Percentiles rank a stretch among this genome's conserved stretches.
These are phyloP conservation scores for Cheilosia scutellata DNA, from an alignment of 2,888 invertebrate genomes.

Conservation along the genomic window DNA sequence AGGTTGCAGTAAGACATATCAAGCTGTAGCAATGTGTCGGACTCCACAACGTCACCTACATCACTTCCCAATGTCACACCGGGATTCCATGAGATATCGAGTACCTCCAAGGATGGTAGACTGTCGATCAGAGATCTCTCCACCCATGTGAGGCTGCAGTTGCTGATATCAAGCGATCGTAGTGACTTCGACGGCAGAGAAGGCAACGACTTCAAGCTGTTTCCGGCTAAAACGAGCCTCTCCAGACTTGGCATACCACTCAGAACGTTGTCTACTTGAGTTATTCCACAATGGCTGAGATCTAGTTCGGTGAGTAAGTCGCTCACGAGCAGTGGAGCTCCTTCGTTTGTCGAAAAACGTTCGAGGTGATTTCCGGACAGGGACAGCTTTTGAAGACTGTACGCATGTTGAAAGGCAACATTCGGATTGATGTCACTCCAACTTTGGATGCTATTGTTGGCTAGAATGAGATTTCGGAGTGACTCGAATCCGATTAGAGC, in stretches of 20 bases:
- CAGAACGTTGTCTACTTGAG: conserved; percentile 82
- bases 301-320: conserved; percentile 86
- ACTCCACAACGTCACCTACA: conserved; percentile 83
- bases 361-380: conserved; percentile 87
- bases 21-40: conserved; percentile 85
- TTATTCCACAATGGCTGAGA: conserved; percentile 87
- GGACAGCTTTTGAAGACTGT: conserved; percentile 86
- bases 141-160: conserved; percentile 86
- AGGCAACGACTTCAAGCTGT: conserved; percentile 85
- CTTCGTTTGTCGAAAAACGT: conserved; percentile 85
- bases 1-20: conserved; percentile 88
- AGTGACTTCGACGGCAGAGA: conserved; percentile 85
- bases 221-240: conserved; percentile 85
- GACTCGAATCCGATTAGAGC: conserved; percentile 85
- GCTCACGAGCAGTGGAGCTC: conserved; percentile 86
- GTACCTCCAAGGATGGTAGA: conserved; percentile 86
- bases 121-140: conserved; percentile 85
- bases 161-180: conserved; percentile 86
- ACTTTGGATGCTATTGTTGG: conserved; percentile 86
- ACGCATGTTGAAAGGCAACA: conserved; percentile 84
- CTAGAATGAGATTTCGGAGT: conserved; percentile 87
- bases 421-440: conserved; percentile 87
- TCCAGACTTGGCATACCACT: conserved; percentile 85
- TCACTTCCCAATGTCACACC: conserved; percentile 84
- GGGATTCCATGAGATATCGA: conserved; percentile 88